Percentiles rank a stretch among this genome's conserved stretches.
Conservation (phyloP, 2,888 invertebrate species). For the Chrysodeixis includens region DNA sequence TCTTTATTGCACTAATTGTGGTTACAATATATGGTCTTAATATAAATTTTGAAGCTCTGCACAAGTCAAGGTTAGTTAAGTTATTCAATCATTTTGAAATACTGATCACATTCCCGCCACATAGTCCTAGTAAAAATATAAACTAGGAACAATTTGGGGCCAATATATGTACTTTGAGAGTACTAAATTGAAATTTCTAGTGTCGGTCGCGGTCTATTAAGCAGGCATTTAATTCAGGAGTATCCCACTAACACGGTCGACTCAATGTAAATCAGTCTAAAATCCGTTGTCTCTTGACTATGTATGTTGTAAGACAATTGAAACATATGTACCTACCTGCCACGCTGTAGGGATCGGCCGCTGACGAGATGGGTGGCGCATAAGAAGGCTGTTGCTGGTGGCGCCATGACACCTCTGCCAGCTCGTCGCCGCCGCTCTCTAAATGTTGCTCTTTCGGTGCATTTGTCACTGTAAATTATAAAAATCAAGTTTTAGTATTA, state of each 20-base stretch:
- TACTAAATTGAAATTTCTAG: no score
- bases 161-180: no score
- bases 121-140: no score
- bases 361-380: constrained; percentile 91
- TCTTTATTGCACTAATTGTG: no score
- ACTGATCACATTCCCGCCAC: no score
- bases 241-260: neutral
- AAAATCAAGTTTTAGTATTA: constrained; percentile 9
- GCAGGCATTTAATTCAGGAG: no score
- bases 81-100: no score
- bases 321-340: constrained; percentile 85
- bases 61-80: no score
- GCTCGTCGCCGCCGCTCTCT: constrained; percentile 92
- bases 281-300: constrained; percentile 9
- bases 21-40: no score
- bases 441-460: constrained; percentile 93
- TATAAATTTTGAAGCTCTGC: no score
- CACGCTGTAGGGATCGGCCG: constrained; percentile 92
- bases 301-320: constrained; percentile 15
- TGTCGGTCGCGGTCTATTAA: no score
- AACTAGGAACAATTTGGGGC: no score
- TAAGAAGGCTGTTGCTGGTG: constrained; percentile 91
- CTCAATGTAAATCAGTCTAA: constrained; percentile 7
- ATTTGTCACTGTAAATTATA: constrained; percentile 90
- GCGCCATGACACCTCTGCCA: constrained; percentile 93